phyloP scores from a whole-genome alignment of 2,797 vertebrate species.

The Buceros bicornis region DNA sequence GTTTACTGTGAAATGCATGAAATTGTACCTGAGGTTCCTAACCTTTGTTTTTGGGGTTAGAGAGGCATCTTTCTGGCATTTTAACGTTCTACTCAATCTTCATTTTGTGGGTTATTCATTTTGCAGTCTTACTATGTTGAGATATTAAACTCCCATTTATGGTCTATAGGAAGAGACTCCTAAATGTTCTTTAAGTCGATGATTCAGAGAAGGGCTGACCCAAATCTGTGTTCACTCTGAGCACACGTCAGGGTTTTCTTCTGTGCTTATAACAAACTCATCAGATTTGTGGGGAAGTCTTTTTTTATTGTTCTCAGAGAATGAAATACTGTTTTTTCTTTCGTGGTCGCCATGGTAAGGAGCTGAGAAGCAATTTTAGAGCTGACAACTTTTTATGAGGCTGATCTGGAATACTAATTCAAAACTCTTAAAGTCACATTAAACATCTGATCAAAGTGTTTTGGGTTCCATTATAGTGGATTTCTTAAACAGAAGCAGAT shows the following conservation, averaged over 20 bases:
- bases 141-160: neutral
- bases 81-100: neutral
- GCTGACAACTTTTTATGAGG: neutral
- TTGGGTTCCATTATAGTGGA: constrained; percentile 26
- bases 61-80: neutral
- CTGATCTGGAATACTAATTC: constrained; percentile 44
- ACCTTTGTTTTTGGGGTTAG: neutral
- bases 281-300: neutral
- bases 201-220: neutral
- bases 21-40: neutral
- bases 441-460: constrained; percentile 59
- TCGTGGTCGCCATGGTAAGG: neutral
- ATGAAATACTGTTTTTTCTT: constrained; percentile 31
- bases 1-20: neutral
- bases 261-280: constrained; percentile 21
- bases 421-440: constrained; percentile 43
- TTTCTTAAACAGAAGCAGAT: constrained; percentile 65
- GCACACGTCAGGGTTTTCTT: neutral
- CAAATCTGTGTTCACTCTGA: neutral
- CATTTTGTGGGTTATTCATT: neutral
- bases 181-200: neutral
- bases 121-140: neutral
- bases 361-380: constrained; percentile 12
- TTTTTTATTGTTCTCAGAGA: constrained; percentile 18
- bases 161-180: neutral